phyloP scores from a whole-genome alignment of 2,888 invertebrate genomes.

The Gymnosoma rotundatum region DNA sequence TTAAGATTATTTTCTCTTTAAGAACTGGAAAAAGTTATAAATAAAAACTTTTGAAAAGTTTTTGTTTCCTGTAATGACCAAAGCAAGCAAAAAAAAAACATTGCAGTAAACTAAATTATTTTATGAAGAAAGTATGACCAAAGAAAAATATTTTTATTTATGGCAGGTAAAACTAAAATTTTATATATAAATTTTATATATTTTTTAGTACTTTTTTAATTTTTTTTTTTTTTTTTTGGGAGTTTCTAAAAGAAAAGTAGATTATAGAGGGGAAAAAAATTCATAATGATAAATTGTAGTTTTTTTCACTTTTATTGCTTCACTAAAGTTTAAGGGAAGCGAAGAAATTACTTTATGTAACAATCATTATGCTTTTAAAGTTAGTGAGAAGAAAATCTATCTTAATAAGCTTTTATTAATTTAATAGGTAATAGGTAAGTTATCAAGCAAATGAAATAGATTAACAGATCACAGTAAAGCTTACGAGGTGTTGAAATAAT shows the following conservation, averaged over 20 bases:
- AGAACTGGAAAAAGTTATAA: background rate
- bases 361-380: no score
- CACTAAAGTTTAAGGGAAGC: no score
- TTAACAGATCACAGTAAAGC: no score
- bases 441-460: no score
- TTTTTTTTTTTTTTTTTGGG: background rate
- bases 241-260: background rate
- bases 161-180: conserved; percentile 14
- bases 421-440: no score
- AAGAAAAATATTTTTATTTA: conserved; percentile 54
- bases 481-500: no score
- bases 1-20: conserved; percentile 45
- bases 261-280: no score
- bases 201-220: background rate
- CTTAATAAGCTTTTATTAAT: no score
- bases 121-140: conserved; percentile 14
- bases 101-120: background rate
- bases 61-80: conserved; percentile 60
- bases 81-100: conserved; percentile 37
- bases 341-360: no score
- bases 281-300: no score
- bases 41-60: background rate
- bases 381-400: no score
- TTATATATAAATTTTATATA: background rate
- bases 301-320: no score